Percentiles rank a stretch among this genome's conserved stretches.
Conservation (phyloP, 2,888 invertebrate genomes). For the Eristalinus sepulchralis region DNA sequence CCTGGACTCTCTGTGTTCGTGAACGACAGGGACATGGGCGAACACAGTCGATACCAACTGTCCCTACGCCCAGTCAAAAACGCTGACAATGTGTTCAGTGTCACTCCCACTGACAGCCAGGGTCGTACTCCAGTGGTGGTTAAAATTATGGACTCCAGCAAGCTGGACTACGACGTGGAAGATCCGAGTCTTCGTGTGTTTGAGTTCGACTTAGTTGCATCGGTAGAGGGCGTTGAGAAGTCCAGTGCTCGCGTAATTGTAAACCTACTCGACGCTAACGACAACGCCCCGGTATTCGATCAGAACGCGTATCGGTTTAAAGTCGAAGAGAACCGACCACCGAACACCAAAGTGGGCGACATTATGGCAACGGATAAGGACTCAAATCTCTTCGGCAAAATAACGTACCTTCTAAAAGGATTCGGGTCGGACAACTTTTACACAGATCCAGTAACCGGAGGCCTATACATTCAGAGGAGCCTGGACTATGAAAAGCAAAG, state of each 20-base stretch:
- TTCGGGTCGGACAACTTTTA: slow-evolving; percentile 90
- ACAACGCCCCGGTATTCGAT: slow-evolving; percentile 88
- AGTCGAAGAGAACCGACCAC: slow-evolving; percentile 85
- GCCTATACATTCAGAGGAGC: slow-evolving; percentile 84
- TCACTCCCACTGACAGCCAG: slow-evolving; percentile 86
- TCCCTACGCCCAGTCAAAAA: slow-evolving; percentile 84
- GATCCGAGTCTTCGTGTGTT: slow-evolving; percentile 83
- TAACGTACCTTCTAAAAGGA: slow-evolving; percentile 89
- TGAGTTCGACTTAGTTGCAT: slow-evolving; percentile 86
- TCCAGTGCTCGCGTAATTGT: slow-evolving; percentile 85
- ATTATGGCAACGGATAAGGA: slow-evolving; percentile 88
- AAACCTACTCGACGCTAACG: slow-evolving; percentile 88
- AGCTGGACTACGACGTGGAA: slow-evolving; percentile 87
- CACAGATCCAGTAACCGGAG: slow-evolving; percentile 86
- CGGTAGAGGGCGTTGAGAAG: slow-evolving; percentile 82
- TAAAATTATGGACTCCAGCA: slow-evolving; percentile 85
- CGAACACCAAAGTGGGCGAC: slow-evolving; percentile 85
- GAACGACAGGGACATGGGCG: slow-evolving; percentile 87
- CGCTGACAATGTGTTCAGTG: slow-evolving; percentile 83
- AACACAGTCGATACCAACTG: slow-evolving; percentile 87
- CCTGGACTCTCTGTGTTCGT: slow-evolving; percentile 89
- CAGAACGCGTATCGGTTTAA: slow-evolving; percentile 85
- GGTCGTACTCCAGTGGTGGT: slow-evolving; percentile 89
- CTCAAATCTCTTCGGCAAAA: slow-evolving; percentile 86
- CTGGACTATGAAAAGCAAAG: slow-evolving; percentile 91